Conservation (phyloP, 92 coral and sea anemone genomes). For the Diadumene lineata region DNA sequence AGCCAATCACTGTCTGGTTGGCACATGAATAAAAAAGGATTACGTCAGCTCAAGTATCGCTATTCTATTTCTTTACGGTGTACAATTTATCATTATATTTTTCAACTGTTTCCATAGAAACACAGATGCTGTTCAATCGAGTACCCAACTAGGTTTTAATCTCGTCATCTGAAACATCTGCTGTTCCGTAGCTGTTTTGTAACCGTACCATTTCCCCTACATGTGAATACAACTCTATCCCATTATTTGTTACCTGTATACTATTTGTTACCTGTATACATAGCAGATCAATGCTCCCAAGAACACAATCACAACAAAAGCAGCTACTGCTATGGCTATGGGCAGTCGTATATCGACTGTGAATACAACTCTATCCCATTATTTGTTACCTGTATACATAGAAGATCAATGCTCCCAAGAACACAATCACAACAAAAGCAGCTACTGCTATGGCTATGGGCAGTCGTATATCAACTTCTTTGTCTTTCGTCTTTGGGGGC, state of each 20-base stretch:
- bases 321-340: conserved; percentile 35
- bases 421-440: conserved; percentile 20
- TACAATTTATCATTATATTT: too few relatives aligned
- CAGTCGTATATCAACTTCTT: conserved; percentile 23
- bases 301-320: conserved; percentile 18
- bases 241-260: background rate
- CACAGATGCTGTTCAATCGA: too few relatives aligned
- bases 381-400: conserved; percentile 29
- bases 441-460: conserved; percentile 38
- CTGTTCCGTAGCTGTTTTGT: too few relatives aligned
- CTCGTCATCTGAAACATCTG: too few relatives aligned
- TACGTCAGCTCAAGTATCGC: too few relatives aligned
- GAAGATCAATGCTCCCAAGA: conserved; percentile 23
- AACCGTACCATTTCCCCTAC: too few relatives aligned
- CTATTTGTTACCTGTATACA: conserved; percentile 45
- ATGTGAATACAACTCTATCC: background rate
- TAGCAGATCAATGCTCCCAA: conserved; percentile 24
- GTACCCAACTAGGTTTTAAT: too few relatives aligned
- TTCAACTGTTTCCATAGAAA: too few relatives aligned
- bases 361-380: background rate
- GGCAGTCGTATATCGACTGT: conserved; percentile 32
- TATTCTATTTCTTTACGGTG: too few relatives aligned
- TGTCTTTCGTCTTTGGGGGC: background rate
- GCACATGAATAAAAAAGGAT: too few relatives aligned
- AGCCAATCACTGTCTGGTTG: too few relatives aligned